These are phyloP conservation scores for Drosophila truncata DNA, from an alignment of 1,140 invertebrate genomes.

Conservation along the genomic window DNA sequence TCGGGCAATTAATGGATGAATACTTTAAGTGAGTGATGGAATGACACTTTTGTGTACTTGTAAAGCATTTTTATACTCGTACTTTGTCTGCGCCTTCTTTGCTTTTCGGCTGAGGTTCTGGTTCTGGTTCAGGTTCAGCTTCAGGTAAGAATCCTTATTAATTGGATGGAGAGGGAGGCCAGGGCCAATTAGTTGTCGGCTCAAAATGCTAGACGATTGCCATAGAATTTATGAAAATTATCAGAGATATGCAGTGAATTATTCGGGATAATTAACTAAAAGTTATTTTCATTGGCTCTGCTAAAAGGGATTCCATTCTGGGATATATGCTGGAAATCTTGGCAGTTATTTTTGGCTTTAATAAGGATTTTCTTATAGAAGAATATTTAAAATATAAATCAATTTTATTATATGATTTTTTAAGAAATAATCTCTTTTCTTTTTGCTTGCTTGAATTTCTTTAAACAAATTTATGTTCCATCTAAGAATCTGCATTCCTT, in stretches of 20 bases:
- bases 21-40: slow-evolving; percentile 85
- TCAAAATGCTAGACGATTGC: slow-evolving; percentile 47
- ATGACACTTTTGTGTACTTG: slow-evolving; percentile 85
- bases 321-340: not conserved
- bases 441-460: not conserved
- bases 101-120: slow-evolving; percentile 5
- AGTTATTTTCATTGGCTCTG: slow-evolving; percentile 38
- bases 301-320: slow-evolving; percentile 10
- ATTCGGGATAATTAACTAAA: slow-evolving; percentile 58
- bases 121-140: not conserved
- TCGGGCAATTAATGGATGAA: slow-evolving; percentile 85
- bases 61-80: slow-evolving; percentile 81
- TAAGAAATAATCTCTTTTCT: not conserved
- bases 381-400: not conserved
- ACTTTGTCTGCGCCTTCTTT: slow-evolving; percentile 28
- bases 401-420: not conserved
- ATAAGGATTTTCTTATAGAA: not conserved
- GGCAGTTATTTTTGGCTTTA: not conserved
- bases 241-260: slow-evolving; percentile 63
- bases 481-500: slow-evolving; percentile 34
- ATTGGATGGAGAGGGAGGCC: slow-evolving; percentile 36
- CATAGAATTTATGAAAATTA: slow-evolving; percentile 79
- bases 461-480: slow-evolving; percentile 7
- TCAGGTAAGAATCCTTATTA: slow-evolving; percentile 62
- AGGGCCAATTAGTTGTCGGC: slow-evolving; percentile 71